Base-by-base conservation (phyloP, 2,888 invertebrate genomes). In the Romanomermis culicivorax region DNA sequence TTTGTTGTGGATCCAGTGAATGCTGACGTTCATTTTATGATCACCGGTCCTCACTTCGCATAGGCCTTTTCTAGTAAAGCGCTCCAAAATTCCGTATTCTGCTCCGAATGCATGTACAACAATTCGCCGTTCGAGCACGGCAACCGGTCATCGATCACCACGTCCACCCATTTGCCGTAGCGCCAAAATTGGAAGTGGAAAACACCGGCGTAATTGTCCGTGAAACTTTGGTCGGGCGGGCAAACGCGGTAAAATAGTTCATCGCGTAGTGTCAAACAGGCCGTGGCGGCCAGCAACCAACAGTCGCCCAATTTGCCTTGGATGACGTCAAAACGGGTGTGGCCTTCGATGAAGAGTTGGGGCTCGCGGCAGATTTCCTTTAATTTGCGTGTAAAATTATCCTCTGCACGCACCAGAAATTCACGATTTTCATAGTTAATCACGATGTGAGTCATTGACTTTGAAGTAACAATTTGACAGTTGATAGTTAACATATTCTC, bases 291-390 rank as follows among this genome's bases (percentile, higher is more conserved):
- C 64, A 49, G 29, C 50, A 49, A 29, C 50, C 50, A 49, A 20
- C 50, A 49, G 27, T 49, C 50, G 50, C 50, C 91, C 27, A 93
- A 72, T 74, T 91, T 89, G 54, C 93, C 93, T 71, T 97, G 95
- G 64, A 87, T 85, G 1, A 97, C 87, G 73, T 97, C 97, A 74
- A 97, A 97, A 54, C 97, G 79, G 26, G 87, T 85, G 71, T 86
- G 91, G 1, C 91, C 93, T 64, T 85, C 89, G 45, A 85, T 83
- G 69, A 95, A 89, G 58, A 93, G 79, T 66, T 85, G 80, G 0
- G 95, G 91, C 67, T 85, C 77, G 45, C 79, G 78, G 57, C 77
- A 76, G 58, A 95, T 84, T 76, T 95, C 86, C 87, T 72, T n/a
- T n/a, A n/a, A n/a, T n/a, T n/a, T n/a, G n/a, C n/a, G n/a, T n/a